Conservation (phyloP, 2,888 invertebrate species). For the Muschampia plurimacula region DNA sequence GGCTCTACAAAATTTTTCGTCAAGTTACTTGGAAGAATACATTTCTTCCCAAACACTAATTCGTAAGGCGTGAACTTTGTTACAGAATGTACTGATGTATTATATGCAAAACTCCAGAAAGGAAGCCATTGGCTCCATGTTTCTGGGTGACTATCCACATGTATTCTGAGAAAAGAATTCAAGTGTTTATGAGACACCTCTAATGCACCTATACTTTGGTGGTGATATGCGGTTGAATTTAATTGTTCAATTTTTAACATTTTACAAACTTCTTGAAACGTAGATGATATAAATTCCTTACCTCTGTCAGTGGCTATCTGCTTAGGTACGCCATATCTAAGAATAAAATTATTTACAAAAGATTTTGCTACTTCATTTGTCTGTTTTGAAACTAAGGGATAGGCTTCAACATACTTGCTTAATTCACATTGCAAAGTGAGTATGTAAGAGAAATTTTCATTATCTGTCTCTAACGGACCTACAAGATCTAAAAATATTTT, state of each 20-base stretch:
- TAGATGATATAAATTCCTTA: conserved; percentile 6
- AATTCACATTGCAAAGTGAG: neutral
- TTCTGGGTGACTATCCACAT: conserved; percentile 1
- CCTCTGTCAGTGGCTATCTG: neutral
- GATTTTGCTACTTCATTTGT: neutral
- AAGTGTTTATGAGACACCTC: conserved; percentile 4
- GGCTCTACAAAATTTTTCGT: neutral
- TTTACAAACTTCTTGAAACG: neutral
- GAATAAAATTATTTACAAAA: neutral
- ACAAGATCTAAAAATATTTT: neutral
- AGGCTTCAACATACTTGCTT: neutral
- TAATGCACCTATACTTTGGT: conserved; percentile 4
- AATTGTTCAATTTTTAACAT: conserved; percentile 2
- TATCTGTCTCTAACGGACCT: neutral
- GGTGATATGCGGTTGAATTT: neutral
- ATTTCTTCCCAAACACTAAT: conserved; percentile 4
- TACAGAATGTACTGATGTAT: conserved; percentile 3
- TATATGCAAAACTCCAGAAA: conserved; percentile 4
- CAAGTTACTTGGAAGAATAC: conserved; percentile 1
- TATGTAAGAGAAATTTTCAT: neutral
- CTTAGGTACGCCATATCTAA: neutral
- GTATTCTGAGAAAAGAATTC: conserved; percentile 1
- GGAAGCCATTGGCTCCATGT: conserved; percentile 6
- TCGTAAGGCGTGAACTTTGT: conserved; percentile 2
- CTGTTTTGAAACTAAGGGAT: neutral